These are phyloP conservation scores for Podargus strigoides DNA, from an alignment of 2,797 vertebrate genomes.

Conservation along the genomic window DNA sequence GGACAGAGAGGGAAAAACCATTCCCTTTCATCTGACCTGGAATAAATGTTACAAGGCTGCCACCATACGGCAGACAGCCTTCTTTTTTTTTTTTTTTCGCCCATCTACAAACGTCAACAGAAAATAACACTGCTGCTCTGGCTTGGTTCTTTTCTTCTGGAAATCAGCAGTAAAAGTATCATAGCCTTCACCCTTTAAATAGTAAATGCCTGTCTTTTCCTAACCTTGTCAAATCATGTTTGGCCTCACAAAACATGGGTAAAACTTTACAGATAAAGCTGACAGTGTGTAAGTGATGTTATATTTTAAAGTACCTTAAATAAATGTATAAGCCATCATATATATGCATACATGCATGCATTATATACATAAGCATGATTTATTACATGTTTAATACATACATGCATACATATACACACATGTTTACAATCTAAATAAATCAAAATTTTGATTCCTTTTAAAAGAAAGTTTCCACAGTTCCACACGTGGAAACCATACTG, in stretches of 20 bases:
- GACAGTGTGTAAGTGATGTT: not conserved
- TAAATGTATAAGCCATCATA: not conserved
- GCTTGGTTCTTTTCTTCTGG: not conserved
- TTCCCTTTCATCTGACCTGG: not conserved
- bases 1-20: not conserved
- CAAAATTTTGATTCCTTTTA: not conserved
- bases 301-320: not conserved
- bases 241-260: not conserved
- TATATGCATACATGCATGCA: not conserved
- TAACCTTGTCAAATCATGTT: not conserved
- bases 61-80: conserved; percentile 2
- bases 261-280: not conserved
- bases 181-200: not conserved
- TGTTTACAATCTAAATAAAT: not conserved
- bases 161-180: not conserved
- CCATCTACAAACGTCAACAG: not conserved
- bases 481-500: accelerated
- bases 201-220: not conserved
- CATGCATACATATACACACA: not conserved
- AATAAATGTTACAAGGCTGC: conserved; percentile 54
- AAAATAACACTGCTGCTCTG: not conserved
- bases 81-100: not conserved
- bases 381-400: not conserved
- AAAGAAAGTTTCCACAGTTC: not conserved
- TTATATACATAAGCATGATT: not conserved